Conservation (phyloP, 1,140 invertebrate genomes). For the Coelopa frigida region DNA sequence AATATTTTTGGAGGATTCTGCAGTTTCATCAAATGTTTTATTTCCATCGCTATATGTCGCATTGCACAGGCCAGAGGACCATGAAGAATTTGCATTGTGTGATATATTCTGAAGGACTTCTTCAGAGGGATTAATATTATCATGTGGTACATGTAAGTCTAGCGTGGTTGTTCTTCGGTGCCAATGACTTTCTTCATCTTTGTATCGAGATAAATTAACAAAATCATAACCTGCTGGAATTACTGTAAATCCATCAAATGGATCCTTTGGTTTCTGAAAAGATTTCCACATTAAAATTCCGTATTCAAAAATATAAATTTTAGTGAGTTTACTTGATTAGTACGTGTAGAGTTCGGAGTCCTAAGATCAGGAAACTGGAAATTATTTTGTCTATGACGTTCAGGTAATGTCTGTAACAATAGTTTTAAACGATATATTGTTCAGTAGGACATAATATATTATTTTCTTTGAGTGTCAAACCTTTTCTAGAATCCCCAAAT, state of each 20-base stretch:
- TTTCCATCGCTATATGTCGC: no score
- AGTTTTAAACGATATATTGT: no score
- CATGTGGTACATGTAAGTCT: conserved; percentile 5
- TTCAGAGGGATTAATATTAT: background rate
- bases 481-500: background rate
- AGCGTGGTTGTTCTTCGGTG: conserved; percentile 12
- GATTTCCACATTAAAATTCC: no score
- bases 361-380: no score
- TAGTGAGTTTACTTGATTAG: no score
- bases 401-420: no score
- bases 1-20: no score
- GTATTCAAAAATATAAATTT: conserved; percentile 4
- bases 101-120: conserved; percentile 2
- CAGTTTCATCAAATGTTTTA: no score
- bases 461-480: background rate
- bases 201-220: conserved; percentile 5
- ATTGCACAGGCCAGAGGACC: no score
- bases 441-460: no score
- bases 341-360: no score
- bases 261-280: conserved; percentile 5
- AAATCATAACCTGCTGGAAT: conserved; percentile 15
- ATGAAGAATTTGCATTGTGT: conserved; percentile 5
- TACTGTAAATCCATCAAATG: conserved; percentile 10
- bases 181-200: conserved; percentile 16
- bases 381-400: no score